Conservation (phyloP, 2,113 vertebrate species). For the Menura novaehollandiae region DNA sequence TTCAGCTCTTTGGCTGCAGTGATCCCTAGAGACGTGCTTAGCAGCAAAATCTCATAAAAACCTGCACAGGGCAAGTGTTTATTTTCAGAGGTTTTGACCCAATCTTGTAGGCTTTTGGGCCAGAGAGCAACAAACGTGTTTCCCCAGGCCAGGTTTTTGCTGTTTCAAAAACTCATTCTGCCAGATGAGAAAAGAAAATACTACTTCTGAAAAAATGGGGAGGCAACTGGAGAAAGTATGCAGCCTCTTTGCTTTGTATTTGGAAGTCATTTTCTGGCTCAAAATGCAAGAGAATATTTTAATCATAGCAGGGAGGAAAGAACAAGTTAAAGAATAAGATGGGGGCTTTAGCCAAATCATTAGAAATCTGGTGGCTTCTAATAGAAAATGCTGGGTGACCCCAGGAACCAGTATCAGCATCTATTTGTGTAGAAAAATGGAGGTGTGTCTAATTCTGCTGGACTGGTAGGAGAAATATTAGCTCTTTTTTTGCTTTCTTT, state of each 20-base stretch:
- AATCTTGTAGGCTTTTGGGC: not conserved
- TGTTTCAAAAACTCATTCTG: not conserved
- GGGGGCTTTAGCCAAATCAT: not conserved
- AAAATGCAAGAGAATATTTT: not conserved
- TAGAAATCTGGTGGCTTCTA: not conserved
- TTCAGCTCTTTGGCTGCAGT: not conserved
- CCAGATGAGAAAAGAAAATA: not conserved
- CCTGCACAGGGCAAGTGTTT: not conserved
- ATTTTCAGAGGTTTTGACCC: not conserved
- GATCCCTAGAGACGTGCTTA: not conserved
- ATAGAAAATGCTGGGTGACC: not conserved
- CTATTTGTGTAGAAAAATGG: not conserved
- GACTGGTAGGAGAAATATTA: not conserved
- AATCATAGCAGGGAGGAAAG: not conserved
- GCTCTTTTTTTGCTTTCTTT: not conserved
- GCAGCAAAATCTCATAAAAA: not conserved
- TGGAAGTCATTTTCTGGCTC: not conserved
- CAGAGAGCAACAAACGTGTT: not conserved
- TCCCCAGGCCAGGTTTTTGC: not conserved
- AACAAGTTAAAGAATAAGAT: not conserved
- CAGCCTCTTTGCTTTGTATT: not conserved
- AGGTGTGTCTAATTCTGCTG: not conserved
- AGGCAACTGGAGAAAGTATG: not conserved
- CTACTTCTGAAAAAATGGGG: not conserved
- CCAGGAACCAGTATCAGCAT: not conserved